phyloP scores from a whole-genome alignment of 2,113 vertebrate species.

The Alethe diademata region DNA sequence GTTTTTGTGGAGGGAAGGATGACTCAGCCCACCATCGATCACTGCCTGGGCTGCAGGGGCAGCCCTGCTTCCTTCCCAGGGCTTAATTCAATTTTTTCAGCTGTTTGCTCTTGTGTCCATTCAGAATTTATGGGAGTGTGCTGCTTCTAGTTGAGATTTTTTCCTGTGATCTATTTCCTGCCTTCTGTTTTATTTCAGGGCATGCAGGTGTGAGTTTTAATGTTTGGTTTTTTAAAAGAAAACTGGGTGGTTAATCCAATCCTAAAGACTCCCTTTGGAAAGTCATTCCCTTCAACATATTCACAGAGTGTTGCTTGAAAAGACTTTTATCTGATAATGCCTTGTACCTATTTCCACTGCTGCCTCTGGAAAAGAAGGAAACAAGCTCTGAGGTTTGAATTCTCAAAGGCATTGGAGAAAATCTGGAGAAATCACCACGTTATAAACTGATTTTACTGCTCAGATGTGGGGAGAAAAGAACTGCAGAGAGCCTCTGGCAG shows the following conservation, averaged over 20 bases:
- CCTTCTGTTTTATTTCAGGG: neutral
- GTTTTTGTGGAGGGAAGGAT: neutral
- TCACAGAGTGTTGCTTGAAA: neutral
- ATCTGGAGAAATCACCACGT: neutral
- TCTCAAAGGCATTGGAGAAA: neutral
- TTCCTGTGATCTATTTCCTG: neutral
- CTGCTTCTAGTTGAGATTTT: neutral
- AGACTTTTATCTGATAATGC: neutral
- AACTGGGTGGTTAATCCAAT: neutral
- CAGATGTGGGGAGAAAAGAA: neutral
- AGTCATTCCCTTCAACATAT: neutral
- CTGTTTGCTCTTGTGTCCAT: neutral
- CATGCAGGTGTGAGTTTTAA: neutral
- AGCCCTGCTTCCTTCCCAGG: neutral
- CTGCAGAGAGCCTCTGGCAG: neutral
- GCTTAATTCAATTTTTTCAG: neutral
- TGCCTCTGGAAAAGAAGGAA: neutral
- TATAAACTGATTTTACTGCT: neutral
- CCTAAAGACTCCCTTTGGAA: neutral
- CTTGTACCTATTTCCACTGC: neutral
- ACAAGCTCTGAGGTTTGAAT: neutral
- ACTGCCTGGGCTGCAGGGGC: neutral
- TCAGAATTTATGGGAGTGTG: neutral
- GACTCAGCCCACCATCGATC: neutral
- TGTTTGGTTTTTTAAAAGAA: neutral